These are phyloP conservation scores for Calliphora vicina DNA, from an alignment of 1,140 invertebrate species.

Conservation along the genomic window DNA sequence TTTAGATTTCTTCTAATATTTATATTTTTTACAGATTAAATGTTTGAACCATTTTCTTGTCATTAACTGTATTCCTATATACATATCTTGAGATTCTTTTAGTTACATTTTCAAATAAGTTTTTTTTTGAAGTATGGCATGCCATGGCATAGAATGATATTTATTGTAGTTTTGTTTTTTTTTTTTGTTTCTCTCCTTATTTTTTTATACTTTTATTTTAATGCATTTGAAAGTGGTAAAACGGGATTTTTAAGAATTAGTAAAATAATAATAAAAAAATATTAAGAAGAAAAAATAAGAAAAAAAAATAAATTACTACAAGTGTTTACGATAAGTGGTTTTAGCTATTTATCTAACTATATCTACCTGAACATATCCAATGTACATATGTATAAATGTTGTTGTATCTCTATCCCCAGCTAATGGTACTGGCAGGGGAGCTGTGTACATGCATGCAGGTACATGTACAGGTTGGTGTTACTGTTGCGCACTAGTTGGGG, in stretches of 20 bases:
- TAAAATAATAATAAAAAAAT: not conserved
- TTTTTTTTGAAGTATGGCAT: not conserved
- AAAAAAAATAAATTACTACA: constrained; percentile 12
- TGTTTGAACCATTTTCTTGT: too few relatives aligned
- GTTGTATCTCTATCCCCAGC: not conserved
- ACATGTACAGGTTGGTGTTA: not conserved
- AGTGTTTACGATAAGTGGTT: constrained; percentile 16
- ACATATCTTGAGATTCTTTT: too few relatives aligned
- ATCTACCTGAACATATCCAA: not conserved
- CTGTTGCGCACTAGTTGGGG: too few relatives aligned
- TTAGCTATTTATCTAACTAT: constrained; percentile 8
- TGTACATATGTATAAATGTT: not conserved
- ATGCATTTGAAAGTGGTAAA: constrained; percentile 13
- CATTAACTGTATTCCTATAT: too few relatives aligned
- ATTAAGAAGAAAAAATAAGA: not conserved
- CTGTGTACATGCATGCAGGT: too few relatives aligned
- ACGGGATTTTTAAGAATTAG: constrained; percentile 13
- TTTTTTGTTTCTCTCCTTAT: not conserved
- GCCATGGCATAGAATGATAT: not conserved
- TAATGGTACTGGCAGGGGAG: not conserved
- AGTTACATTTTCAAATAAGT: not conserved
- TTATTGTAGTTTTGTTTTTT: not conserved
- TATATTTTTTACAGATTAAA: too few relatives aligned
- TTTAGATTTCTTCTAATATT: too few relatives aligned
- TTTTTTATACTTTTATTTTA: not conserved